Conservation (phyloP, 2,888 invertebrate species). For the Lepetodrilus schrolli region DNA sequence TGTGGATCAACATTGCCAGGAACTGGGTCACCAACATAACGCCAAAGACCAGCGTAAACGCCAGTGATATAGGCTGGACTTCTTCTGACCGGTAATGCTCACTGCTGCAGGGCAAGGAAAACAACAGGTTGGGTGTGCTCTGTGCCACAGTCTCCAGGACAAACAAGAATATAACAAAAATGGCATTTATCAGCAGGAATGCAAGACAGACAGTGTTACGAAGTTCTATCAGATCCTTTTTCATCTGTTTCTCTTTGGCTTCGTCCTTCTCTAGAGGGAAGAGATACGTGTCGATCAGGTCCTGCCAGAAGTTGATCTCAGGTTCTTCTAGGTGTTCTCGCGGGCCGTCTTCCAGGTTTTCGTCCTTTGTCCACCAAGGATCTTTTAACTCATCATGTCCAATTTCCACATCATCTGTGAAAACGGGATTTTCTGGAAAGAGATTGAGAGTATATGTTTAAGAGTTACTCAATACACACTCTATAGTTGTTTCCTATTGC, state of each 20-base stretch:
- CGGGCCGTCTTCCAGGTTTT: constrained; percentile 39
- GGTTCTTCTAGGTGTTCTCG: constrained; percentile 39
- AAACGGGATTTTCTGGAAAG: constrained; percentile 50
- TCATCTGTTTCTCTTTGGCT: constrained; percentile 75
- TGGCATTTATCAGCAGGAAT: constrained; percentile 97
- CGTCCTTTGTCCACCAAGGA: constrained; percentile 55
- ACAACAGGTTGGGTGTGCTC: constrained; percentile 56
- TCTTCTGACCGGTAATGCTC: constrained; percentile 38
- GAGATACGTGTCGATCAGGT: constrained; percentile 93
- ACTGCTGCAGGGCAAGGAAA: constrained; percentile 57
- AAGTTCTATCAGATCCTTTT: constrained; percentile 74
- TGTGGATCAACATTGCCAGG: constrained; percentile 97
- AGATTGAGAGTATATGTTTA: too few relatives aligned
- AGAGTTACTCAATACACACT: too few relatives aligned
- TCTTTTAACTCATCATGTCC: constrained; percentile 33
- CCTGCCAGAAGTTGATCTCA: constrained; percentile 95
- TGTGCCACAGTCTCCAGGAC: constrained; percentile 91
- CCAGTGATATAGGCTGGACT: constrained; percentile 81
- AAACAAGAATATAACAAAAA: constrained; percentile 98
- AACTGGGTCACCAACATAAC: constrained; percentile 96
- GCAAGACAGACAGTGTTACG: constrained; percentile 84
- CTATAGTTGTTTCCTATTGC: too few relatives aligned
- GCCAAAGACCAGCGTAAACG: constrained; percentile 98
- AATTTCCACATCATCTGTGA: constrained; percentile 39
- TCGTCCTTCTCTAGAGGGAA: constrained; percentile 94